Evolutionary conservation across 2,113 vertebrate genomes (phyloP).

Genomic region (Notarius lentiginosus): DNA sequence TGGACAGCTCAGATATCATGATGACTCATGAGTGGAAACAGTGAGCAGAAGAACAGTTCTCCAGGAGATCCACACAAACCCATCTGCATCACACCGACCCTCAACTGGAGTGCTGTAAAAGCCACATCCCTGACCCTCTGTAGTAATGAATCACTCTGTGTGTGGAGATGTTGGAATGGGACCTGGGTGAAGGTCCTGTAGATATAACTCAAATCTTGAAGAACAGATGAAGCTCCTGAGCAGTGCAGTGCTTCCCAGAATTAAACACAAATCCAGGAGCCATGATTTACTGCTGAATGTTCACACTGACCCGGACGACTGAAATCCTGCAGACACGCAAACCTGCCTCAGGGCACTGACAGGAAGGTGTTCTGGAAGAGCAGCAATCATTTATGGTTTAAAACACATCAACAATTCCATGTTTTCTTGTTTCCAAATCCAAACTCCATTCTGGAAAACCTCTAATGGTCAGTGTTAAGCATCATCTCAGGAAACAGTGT

Average conservation of each 20-base stretch:
- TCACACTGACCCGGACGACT: not conserved
- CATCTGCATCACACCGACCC: not conserved
- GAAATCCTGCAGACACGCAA: not conserved
- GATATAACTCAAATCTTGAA: not conserved
- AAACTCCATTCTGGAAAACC: not conserved
- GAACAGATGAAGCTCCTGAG: not conserved
- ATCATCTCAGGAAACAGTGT: not conserved
- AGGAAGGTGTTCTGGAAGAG: not conserved
- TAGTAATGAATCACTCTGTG: not conserved
- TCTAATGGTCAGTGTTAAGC: not conserved
- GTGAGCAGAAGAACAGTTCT: not conserved
- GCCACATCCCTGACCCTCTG: not conserved
- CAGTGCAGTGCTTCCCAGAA: not conserved
- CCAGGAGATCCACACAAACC: not conserved
- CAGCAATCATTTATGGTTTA: not conserved
- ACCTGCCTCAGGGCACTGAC: not conserved
- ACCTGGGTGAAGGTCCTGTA: not conserved
- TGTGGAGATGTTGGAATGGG: not conserved
- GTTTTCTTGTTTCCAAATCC: not conserved
- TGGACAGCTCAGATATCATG: not conserved
- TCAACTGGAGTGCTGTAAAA: not conserved
- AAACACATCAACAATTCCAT: not conserved
- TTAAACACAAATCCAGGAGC: not conserved
- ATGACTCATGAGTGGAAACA: not conserved
- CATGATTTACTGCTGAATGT: not conserved